Conservation (phyloP, 2,113 vertebrate species). For the Polypterus bichir region DNA sequence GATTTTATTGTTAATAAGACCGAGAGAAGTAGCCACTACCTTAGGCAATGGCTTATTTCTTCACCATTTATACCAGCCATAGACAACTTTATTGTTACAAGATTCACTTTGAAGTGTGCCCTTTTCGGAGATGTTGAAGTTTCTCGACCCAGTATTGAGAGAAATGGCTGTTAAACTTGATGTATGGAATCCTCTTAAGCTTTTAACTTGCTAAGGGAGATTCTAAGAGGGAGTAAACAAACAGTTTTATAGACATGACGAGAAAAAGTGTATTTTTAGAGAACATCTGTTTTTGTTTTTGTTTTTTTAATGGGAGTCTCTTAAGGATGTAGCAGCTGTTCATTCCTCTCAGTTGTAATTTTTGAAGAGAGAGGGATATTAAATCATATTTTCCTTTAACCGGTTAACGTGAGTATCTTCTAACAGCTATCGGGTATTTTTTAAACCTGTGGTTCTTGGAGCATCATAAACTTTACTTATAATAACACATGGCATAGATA, state of each 20-base stretch:
- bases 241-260: neutral
- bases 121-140: neutral
- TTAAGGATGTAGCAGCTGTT: neutral
- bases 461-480: no score
- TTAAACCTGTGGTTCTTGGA: no score
- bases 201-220: neutral
- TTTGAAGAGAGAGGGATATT: constrained; percentile 8
- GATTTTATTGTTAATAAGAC: no score
- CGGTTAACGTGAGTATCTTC: no score
- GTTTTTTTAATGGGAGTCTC: no score
- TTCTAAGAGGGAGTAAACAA: neutral
- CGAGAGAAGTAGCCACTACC: no score
- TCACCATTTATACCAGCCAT: constrained; percentile 25
- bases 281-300: no score
- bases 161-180: neutral
- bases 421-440: no score
- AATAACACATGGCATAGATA: no score
- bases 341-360: constrained; percentile 3
- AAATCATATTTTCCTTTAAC: constrained; percentile 6
- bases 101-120: constrained; percentile 17
- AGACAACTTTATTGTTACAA: neutral
- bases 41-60: no score
- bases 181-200: neutral
- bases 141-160: neutral
- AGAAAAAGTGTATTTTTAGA: no score